These are phyloP conservation scores for Mactromeris polynyma DNA, from an alignment of 2,888 invertebrate genomes.

Conservation along the genomic window DNA sequence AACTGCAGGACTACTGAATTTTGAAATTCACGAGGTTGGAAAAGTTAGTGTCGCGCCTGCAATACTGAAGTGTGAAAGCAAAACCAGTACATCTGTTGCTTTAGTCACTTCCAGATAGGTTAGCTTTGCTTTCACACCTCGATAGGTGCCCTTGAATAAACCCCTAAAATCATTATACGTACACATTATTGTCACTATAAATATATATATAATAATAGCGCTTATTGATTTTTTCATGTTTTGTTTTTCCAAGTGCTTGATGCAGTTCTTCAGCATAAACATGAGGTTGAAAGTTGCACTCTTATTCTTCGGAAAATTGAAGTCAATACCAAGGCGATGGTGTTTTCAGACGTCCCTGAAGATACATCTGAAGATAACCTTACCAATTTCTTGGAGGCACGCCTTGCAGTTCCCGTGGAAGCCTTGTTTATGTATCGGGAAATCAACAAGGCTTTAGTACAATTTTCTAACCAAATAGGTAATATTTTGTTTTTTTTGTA, in stretches of 20 bases:
- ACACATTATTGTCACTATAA: too few species aligned
- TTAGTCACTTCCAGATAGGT: too few species aligned
- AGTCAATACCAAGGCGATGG: slow-evolving; percentile 41
- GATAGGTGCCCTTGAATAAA: too few species aligned
- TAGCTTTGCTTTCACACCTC: too few species aligned
- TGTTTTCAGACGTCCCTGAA: slow-evolving; percentile 41
- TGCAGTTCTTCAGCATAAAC: slow-evolving; percentile 25
- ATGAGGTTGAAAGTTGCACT: slow-evolving; percentile 1
- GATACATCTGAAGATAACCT: slow-evolving; percentile 35
- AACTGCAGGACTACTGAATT: too few species aligned
- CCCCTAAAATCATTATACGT: too few species aligned
- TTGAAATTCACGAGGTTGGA: too few species aligned
- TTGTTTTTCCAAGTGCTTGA: slow-evolving; percentile 29
- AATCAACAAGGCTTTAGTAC: slow-evolving; percentile 45
- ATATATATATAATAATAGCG: too few species aligned
- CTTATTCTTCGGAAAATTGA: slow-evolving; percentile 35
- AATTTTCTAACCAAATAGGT: slow-evolving; percentile 18
- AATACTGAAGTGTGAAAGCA: too few species aligned
- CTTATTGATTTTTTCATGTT: not conserved
- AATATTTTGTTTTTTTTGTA: not conserved
- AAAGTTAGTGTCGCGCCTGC: too few species aligned
- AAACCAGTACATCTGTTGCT: too few species aligned
- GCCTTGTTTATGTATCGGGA: slow-evolving; percentile 36
- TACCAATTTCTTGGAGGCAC: slow-evolving; percentile 49
- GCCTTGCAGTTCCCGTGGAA: not conserved